phyloP scores from a whole-genome alignment of 1,140 invertebrate genomes.

The Brachionus rubens region DNA sequence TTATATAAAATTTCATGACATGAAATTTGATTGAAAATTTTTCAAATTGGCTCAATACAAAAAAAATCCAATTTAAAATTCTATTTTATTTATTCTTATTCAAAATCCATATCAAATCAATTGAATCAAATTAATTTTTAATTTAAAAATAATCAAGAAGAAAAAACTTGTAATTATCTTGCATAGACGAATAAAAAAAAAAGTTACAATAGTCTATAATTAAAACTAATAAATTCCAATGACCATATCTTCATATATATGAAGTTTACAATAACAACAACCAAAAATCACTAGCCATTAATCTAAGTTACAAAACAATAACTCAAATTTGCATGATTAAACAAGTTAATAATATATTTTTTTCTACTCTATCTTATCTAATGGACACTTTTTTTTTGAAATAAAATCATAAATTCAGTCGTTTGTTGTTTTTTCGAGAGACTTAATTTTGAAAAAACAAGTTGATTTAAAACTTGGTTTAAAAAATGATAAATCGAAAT shows the following conservation, averaged over 20 bases:
- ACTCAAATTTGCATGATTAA: constrained; percentile 38
- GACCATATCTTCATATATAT: neutral
- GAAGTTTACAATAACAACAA: neutral
- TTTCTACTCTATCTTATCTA: neutral
- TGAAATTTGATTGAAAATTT: too few relatives aligned
- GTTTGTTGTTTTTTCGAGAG: too few relatives aligned
- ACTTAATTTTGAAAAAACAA: too few relatives aligned
- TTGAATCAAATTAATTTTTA: constrained; percentile 31
- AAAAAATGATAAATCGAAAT: too few relatives aligned
- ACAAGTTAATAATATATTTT: constrained; percentile 27
- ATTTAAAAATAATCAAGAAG: constrained; percentile 7
- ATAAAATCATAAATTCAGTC: neutral
- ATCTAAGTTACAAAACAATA: neutral
- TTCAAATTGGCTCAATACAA: neutral
- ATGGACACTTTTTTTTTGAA: neutral
- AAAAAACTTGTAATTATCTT: constrained; percentile 20
- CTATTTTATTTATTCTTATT: too few relatives aligned
- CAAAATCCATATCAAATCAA: too few relatives aligned
- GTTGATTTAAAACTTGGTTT: too few relatives aligned
- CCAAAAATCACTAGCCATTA: neutral
- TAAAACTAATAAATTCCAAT: neutral
- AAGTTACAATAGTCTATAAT: constrained; percentile 5
- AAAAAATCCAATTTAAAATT: too few relatives aligned
- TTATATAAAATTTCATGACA: too few relatives aligned
- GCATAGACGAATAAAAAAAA: neutral